Base-by-base conservation (phyloP, 2,888 invertebrate species). In the Labia minor region DNA sequence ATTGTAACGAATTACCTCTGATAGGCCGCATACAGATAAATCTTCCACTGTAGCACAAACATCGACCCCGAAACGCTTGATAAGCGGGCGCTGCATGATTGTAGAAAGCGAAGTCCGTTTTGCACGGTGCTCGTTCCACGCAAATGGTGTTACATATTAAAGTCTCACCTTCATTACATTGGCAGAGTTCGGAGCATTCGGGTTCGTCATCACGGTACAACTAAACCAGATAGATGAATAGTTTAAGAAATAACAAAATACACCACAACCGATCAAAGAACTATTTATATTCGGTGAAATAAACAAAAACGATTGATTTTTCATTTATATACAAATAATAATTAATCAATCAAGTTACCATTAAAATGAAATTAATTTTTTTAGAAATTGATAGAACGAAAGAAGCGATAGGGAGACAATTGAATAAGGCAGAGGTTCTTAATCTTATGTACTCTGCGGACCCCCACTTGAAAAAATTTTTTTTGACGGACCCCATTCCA, bases 11-110 rank as follows among this genome's bases (percentile, higher is more conserved):
- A 26, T 83, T 80, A 82, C 86, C 85, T 70, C 85, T 85, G 70
- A 85, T 82, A 67, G 93, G 93, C 74, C 92, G 86, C 89, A 92
- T 92, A 80, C 93, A 93, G 79, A 93, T 92, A 79, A 94, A 93
- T 70, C 89, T 87, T 37, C 93, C 92, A 19, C 92, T 92, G 80
- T 93, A 93, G 79, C 93, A 94, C 73, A 92, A 86, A 79, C 94
- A 94, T 68, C 91, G 85, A 61, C 93, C 92, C 61, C 92, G 83
- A 77, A 88, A 92, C 8, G 93, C 93, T 78, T 92, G 92, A 80
- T 92, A 93, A 66, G 92, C 90, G 6, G 93, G 92, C 1, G 92
- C 90, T 49, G 90, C 90, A 78, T 94, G 94, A 74, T 90, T 90
- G 81, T 92, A 94, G 79, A 89, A 90, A 65, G 93, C 93, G 72